These are phyloP conservation scores for Patella pellucida DNA, from an alignment of 2,888 invertebrate species.

Conservation along the genomic window DNA sequence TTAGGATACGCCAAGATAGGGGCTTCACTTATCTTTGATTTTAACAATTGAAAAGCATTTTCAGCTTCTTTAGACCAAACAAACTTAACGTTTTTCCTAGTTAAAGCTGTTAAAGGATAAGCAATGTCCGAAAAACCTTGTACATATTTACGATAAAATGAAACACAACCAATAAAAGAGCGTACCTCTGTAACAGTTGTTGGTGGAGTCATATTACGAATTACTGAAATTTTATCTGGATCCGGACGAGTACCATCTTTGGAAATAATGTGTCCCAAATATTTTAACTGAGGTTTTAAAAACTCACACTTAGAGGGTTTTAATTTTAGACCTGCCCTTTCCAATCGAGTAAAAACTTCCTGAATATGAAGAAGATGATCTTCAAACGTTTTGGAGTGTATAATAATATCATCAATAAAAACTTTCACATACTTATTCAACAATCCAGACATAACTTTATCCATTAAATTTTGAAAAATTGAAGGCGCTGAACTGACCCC, in stretches of 20 bases:
- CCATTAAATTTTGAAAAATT: constrained; percentile 12
- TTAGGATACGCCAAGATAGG: neutral
- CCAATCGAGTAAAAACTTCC: constrained; percentile 16
- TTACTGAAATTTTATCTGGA: neutral
- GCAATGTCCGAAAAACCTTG: neutral
- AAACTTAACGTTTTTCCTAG: constrained; percentile 8
- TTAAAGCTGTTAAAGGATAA: constrained; percentile 11
- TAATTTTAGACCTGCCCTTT: constrained; percentile 18
- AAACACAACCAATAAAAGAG: neutral
- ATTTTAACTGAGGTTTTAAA: constrained; percentile 14
- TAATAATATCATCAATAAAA: constrained; percentile 21
- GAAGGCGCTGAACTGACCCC: neutral
- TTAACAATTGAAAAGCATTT: neutral
- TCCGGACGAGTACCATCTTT: constrained; percentile 9
- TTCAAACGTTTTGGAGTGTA: constrained; percentile 12
- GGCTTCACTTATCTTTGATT: too few relatives aligned
- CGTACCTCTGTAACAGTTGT: constrained; percentile 3
- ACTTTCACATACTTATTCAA: constrained; percentile 10
- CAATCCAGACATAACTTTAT: constrained; percentile 15
- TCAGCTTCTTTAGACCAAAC: constrained; percentile 14
- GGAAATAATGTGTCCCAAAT: constrained; percentile 22
- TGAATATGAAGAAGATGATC: constrained; percentile 17
- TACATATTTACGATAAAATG: neutral
- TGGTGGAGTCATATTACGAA: neutral
- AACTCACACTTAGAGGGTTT: constrained; percentile 26